Evolutionary conservation across 2,888 invertebrate species (phyloP).

Genomic region (Epinotia nisella): DNA sequence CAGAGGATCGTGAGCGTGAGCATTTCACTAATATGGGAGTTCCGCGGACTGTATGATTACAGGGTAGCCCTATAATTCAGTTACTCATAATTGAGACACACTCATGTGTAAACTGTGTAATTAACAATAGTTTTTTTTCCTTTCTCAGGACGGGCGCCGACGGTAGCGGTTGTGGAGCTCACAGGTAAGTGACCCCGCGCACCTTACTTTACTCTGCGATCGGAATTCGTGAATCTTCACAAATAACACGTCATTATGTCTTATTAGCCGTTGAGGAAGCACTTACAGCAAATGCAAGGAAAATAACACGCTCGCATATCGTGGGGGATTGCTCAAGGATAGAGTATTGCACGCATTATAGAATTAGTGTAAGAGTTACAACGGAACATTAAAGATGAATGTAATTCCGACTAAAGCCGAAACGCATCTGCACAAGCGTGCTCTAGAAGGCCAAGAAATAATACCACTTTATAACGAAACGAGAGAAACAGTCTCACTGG

Average conservation of each 20-base stretch:
- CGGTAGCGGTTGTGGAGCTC: constrained; percentile 69
- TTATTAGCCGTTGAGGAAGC: constrained; percentile 80
- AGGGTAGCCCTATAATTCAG: constrained; percentile 65
- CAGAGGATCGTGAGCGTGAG: constrained; percentile 57
- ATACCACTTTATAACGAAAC: constrained; percentile 20
- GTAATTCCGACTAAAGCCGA: constrained; percentile 35
- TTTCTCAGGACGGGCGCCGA: constrained; percentile 72
- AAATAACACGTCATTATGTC: constrained; percentile 81
- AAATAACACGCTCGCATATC: constrained; percentile 73
- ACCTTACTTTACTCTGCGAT: constrained; percentile 69
- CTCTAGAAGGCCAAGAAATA: constrained; percentile 12
- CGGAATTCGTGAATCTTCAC: constrained; percentile 81
- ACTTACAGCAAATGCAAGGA: constrained; percentile 78
- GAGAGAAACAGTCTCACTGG: constrained; percentile 18
- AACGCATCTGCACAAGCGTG: constrained; percentile 17
- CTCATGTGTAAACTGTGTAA: constrained; percentile 68
- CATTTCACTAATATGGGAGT: constrained; percentile 52
- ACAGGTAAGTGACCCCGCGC: constrained; percentile 78
- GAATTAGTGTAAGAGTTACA: constrained; percentile 60
- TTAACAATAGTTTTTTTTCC: constrained; percentile 69
- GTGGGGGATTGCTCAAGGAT: constrained; percentile 67
- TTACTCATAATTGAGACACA: constrained; percentile 69
- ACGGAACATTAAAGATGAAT: constrained; percentile 44
- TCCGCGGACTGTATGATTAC: constrained; percentile 61
- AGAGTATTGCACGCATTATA: constrained; percentile 71